These are phyloP conservation scores for Monoplex corrugatus DNA, from an alignment of 2,888 invertebrate species.

Conservation along the genomic window DNA sequence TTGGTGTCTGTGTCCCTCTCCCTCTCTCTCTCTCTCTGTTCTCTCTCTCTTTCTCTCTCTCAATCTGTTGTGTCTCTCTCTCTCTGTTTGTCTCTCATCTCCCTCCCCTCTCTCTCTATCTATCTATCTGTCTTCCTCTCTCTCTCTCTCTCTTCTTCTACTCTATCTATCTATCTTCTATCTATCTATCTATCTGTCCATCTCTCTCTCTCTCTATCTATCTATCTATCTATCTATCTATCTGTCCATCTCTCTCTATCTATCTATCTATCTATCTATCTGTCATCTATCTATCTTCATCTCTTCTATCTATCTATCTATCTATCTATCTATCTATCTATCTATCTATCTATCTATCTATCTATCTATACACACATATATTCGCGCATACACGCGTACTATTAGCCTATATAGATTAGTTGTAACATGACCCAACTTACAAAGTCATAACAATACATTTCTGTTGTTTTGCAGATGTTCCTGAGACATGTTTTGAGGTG, in stretches of 20 bases:
- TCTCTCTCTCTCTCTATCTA: background rate
- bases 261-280: background rate
- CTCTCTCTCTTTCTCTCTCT: background rate
- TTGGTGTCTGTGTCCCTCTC: background rate
- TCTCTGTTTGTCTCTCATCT: background rate
- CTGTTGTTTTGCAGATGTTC: too few relatives aligned
- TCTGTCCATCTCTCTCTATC: background rate
- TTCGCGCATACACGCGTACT: background rate
- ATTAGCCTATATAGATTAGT: too few relatives aligned
- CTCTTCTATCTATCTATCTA: background rate
- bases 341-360: background rate
- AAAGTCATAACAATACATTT: too few relatives aligned
- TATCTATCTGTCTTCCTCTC: too few relatives aligned
- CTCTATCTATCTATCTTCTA: background rate
- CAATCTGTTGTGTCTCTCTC: background rate
- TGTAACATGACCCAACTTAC: too few relatives aligned
- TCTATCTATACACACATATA: background rate
- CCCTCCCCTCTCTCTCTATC: background rate
- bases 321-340: background rate
- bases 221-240: background rate
- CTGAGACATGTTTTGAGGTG: too few relatives aligned
- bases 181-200: background rate
- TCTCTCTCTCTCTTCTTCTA: background rate
- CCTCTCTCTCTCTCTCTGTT: background rate
- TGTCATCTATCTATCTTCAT: background rate